Percentiles rank a stretch among this genome's conserved stretches.
Evolutionary conservation across 2,113 vertebrate genomes (phyloP).

Genomic region (Semicossyphus pulcher): DNA sequence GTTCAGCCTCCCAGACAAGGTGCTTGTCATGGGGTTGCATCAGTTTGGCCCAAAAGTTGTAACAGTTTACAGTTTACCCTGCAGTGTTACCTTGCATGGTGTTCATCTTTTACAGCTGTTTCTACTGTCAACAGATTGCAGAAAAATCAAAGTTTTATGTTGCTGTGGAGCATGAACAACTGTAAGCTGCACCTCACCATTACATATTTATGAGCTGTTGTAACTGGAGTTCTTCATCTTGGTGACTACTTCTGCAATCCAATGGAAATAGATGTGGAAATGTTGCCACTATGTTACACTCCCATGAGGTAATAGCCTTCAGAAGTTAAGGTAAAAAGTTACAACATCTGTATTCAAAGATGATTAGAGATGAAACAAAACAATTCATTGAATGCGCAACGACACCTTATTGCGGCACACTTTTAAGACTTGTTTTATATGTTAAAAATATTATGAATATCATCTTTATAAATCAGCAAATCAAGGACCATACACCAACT

Average conservation of each 20-base stretch:
- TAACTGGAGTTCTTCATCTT: too few species aligned
- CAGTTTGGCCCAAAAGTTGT: not conserved
- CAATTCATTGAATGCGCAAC: too few species aligned
- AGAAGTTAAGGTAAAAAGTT: too few species aligned
- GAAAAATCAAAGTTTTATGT: not conserved
- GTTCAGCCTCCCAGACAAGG: not conserved
- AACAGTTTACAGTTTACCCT: too few species aligned
- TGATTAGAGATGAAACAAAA: too few species aligned
- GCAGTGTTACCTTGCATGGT: not conserved
- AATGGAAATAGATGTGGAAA: not conserved
- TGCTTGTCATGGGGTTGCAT: not conserved
- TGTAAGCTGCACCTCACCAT: not conserved
- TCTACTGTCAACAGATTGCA: conserved; percentile 2
- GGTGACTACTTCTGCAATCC: not conserved
- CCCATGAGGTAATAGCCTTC: too few species aligned
- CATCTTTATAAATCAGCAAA: too few species aligned
- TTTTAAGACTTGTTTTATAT: too few species aligned
- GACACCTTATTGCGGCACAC: too few species aligned
- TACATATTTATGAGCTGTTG: conserved; percentile 35
- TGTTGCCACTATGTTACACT: not conserved
- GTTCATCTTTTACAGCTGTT: conserved; percentile 3
- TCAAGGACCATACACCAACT: too few species aligned
- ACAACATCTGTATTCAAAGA: too few species aligned
- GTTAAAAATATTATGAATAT: too few species aligned
- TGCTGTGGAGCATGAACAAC: conserved; percentile 4